phyloP scores from a whole-genome alignment of 2,888 invertebrate species.

The Agrochola macilenta region DNA sequence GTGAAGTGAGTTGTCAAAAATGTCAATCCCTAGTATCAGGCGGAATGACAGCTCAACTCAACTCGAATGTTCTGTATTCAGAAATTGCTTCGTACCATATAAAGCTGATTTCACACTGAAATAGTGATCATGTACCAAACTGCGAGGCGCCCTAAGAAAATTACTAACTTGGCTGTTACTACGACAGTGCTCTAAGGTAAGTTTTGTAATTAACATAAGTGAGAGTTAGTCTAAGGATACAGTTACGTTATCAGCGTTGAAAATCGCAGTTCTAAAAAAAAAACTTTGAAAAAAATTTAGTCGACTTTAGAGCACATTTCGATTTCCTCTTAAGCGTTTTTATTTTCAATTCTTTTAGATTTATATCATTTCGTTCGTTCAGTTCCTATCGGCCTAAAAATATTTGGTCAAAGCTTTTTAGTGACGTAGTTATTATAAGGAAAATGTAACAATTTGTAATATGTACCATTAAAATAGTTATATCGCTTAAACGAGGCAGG shows the following conservation, averaged over 20 bases:
- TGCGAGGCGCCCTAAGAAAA: constrained; percentile 70
- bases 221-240: constrained; percentile 80
- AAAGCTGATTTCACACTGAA: constrained; percentile 8
- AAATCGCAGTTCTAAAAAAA: constrained; percentile 65
- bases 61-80: background rate
- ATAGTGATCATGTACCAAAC: constrained; percentile 36
- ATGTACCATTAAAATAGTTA: constrained; percentile 84
- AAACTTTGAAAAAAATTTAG: constrained; percentile 63
- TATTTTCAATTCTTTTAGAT: constrained; percentile 71
- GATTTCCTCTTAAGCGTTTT: constrained; percentile 71
- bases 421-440: constrained; percentile 75
- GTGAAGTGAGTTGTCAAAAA: too few species aligned
- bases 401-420: constrained; percentile 84
- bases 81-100: background rate
- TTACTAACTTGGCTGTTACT: constrained; percentile 78
- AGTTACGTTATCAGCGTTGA: constrained; percentile 71
- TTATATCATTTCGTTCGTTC: constrained; percentile 73
- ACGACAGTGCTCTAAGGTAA: constrained; percentile 79
- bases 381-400: constrained; percentile 89
- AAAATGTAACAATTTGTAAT: constrained; percentile 80
- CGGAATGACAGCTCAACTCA: too few species aligned
- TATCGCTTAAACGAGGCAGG: constrained; percentile 90
- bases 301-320: constrained; percentile 77
- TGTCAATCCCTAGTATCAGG: too few species aligned
- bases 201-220: constrained; percentile 85